Evolutionary conservation across 2,888 invertebrate species (phyloP).

Genomic region (Mesopsocus fuscifrons): DNA sequence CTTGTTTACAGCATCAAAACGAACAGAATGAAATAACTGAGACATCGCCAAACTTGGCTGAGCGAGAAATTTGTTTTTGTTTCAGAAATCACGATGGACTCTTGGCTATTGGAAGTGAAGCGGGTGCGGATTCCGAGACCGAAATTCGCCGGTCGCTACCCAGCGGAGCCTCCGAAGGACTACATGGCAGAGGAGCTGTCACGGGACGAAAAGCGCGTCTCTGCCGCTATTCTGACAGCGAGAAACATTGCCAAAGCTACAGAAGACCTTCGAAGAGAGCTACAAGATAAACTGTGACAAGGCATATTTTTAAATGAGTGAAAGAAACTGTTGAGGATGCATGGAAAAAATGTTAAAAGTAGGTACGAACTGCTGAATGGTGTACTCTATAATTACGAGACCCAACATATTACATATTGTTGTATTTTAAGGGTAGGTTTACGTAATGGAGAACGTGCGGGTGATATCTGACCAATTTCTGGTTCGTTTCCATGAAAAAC

Average conservation of each 20-base stretch:
- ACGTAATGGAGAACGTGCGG: too few relatives aligned
- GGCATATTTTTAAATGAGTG: too few relatives aligned
- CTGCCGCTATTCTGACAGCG: slow-evolving; percentile 17
- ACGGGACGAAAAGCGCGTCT: slow-evolving; percentile 6
- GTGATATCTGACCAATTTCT: too few relatives aligned
- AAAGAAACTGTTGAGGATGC: background rate
- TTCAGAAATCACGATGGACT: slow-evolving; percentile 57
- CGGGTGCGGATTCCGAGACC: slow-evolving; percentile 67
- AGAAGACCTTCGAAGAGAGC: slow-evolving; percentile 52
- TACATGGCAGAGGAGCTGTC: slow-evolving; percentile 43
- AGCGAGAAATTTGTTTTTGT: too few relatives aligned
- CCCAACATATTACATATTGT: too few relatives aligned
- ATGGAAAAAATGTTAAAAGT: background rate
- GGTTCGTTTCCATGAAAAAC: too few relatives aligned
- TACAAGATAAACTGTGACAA: slow-evolving; percentile 56
- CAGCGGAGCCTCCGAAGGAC: slow-evolving; percentile 58
- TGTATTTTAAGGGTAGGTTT: too few relatives aligned
- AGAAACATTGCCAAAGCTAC: slow-evolving; percentile 44
- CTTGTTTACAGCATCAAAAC: too few relatives aligned
- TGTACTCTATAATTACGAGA: too few relatives aligned
- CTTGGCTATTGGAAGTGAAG: slow-evolving; percentile 68
- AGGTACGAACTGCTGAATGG: background rate
- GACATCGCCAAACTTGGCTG: too few relatives aligned
- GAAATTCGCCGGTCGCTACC: slow-evolving; percentile 43
- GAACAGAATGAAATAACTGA: too few relatives aligned